Evolutionary conservation across 1,140 invertebrate genomes (phyloP).

Genomic region (Macrobrachium nipponense): DNA sequence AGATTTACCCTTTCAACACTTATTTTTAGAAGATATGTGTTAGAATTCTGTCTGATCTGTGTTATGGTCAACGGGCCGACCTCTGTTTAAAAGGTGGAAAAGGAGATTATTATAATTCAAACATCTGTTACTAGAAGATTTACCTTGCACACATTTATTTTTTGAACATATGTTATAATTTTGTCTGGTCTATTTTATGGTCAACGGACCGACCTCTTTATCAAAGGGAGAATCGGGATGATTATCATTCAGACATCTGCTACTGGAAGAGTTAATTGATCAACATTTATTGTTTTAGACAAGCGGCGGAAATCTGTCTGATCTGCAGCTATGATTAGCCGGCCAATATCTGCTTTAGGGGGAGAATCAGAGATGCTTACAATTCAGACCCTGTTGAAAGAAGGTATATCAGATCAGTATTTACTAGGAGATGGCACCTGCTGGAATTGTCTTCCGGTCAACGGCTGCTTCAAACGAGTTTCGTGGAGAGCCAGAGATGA

Average conservation of each 20-base stretch:
- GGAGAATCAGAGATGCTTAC: neutral
- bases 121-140: too few species aligned
- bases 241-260: neutral
- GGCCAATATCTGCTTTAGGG: slow-evolving; percentile 73
- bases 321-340: slow-evolving; percentile 74
- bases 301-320: slow-evolving; percentile 72
- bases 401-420: too few species aligned
- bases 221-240: neutral
- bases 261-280: too few species aligned
- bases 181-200: slow-evolving; percentile 74
- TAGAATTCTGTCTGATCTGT: slow-evolving; percentile 74
- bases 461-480: slow-evolving; percentile 70
- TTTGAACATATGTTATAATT: slow-evolving; percentile 70
- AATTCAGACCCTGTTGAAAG: too few species aligned
- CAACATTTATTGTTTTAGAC: too few species aligned
- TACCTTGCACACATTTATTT: too few species aligned
- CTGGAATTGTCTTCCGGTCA: slow-evolving; percentile 75
- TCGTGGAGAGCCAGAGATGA: neutral
- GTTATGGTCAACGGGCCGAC: slow-evolving; percentile 77
- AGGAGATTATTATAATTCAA: neutral
- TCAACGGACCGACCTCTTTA: slow-evolving; percentile 75
- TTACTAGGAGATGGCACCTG: slow-evolving; percentile 28
- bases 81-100: slow-evolving; percentile 68
- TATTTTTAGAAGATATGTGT: slow-evolving; percentile 41
- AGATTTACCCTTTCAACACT: too few species aligned